Percentiles rank a stretch among this genome's conserved stretches.
Conservation (phyloP, 2,797 vertebrate genomes). For the Rhinoraja longicauda region DNA sequence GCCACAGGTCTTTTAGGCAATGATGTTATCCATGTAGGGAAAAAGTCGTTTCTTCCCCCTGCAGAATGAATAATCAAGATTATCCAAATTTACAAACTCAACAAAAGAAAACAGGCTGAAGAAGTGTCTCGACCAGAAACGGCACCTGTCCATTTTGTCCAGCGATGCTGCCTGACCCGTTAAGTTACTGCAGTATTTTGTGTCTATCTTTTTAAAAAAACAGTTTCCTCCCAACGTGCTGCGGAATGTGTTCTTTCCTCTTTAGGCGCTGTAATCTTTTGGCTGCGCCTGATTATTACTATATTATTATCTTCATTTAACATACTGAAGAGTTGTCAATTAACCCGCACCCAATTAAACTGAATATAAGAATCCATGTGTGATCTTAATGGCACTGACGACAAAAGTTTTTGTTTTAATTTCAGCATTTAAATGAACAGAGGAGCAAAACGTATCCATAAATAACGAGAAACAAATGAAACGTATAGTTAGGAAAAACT, state of each 20-base stretch:
- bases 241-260: conserved; percentile 14
- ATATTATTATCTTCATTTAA: not conserved
- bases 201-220: no score
- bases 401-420: not conserved
- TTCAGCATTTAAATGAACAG: not conserved
- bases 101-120: not conserved
- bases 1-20: not conserved
- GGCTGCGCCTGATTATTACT: not conserved
- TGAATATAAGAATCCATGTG: not conserved
- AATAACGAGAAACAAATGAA: not conserved
- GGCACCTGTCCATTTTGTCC: no score
- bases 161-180: no score
- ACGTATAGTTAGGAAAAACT: not conserved
- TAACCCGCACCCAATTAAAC: not conserved
- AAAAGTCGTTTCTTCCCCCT: not conserved
- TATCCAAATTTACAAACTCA: not conserved
- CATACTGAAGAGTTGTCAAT: not conserved
- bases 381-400: not conserved
- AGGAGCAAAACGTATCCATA: not conserved
- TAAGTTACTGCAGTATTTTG: no score
- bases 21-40: not conserved
- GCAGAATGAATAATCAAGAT: not conserved
- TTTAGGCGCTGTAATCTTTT: not conserved
- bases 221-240: not conserved
- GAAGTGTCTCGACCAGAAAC: no score